Evolutionary conservation across 2,113 vertebrate genomes (phyloP), one percentile per base, ranked within the genome.

Genomic region (Sander vitreus): DNA sequence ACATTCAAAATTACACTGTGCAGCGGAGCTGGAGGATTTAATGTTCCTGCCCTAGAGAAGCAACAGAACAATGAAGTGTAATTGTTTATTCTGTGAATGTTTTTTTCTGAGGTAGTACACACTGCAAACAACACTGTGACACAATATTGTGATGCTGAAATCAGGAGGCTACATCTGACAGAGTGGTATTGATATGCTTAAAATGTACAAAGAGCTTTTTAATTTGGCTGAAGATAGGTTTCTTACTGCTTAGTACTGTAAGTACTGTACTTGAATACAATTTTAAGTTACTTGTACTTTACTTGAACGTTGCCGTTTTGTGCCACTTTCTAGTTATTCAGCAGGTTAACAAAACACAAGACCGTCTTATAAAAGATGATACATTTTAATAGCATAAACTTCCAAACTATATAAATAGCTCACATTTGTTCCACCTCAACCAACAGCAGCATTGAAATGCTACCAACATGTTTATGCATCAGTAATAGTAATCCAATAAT

Each of bases 51-150:
- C 39, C 39, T 43, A 2, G 10, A 70, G 60, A 79, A 58, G 39
- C n/a, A 48, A 48, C 55, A 87, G 47, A 78, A 66, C 79, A 73
- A 74, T 73, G 13, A 65, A 59, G 23, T 48, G 19, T 33, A 70
- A 78, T 67, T 67, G 80, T 66, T 74, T 54, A 4, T 80, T n/a
- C 27, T 45, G 16, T 9, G 50, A 67, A 23, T 54, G 48, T 67
- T 84, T 83, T 77, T 43, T 21, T 74, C 45, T 78, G 78, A 75
- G 70, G 63, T 64, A 10, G 47, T 15, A 59, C 7, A 10, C 25
- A 30, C 70, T 54, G 65, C 74, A 11, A 73, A 54, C 48, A 63
- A 55, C 23, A 21, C 54, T 4, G 11, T 11, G 14, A 77, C 45
- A 50, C 76, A 23, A 9, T 36, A 30, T 36, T 55, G 30, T 43